Conservation (phyloP, 2,797 vertebrate genomes). For the Lacerta agilis region DNA sequence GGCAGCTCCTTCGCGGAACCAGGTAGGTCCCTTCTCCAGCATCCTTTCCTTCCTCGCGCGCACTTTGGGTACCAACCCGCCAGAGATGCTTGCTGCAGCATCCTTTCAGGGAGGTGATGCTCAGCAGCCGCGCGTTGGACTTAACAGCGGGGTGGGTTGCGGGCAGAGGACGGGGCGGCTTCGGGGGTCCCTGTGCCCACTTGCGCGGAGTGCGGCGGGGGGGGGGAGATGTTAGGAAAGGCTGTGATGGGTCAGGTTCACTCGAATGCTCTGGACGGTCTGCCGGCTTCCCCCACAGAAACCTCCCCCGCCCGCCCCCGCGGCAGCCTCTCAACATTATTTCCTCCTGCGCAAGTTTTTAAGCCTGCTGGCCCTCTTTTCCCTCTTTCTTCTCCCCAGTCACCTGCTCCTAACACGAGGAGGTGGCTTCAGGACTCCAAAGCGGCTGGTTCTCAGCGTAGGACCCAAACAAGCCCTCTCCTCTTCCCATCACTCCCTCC, state of each 20-base stretch:
- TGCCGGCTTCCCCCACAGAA: not conserved
- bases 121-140: not conserved
- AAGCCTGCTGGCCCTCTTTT: not conserved
- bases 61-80: slow-evolving; percentile 12
- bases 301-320: fast-evolving
- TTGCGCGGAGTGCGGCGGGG: fast-evolving
- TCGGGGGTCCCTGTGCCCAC: not conserved
- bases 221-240: not conserved
- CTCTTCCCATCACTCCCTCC: not conserved
- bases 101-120: not conserved
- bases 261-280: not conserved
- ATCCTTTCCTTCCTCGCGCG: not conserved
- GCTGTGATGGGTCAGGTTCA: not conserved
- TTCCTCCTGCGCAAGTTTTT: slow-evolving; percentile 26
- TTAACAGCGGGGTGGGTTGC: not conserved
- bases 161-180: not conserved
- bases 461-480: not conserved
- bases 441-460: too few relatives aligned
- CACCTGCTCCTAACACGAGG: not conserved
- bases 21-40: slow-evolving; percentile 21
- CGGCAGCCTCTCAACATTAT: not conserved
- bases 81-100: not conserved
- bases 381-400: too few relatives aligned
- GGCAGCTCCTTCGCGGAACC: not conserved
- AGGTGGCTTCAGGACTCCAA: not conserved